Evolutionary conservation across 2,888 invertebrate species (phyloP).

Genomic region (Cyclophora albipunctata): DNA sequence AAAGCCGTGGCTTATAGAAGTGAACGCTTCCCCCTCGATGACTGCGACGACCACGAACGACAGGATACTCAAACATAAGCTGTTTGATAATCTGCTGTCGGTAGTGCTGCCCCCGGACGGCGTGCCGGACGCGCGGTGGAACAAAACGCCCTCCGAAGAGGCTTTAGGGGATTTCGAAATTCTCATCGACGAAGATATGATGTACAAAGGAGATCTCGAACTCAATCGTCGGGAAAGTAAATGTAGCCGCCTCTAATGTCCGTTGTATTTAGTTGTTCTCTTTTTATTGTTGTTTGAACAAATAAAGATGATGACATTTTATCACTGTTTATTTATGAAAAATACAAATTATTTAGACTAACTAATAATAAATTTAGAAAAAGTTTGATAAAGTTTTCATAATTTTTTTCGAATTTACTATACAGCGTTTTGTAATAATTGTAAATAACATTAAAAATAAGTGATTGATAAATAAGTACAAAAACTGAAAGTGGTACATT

Average conservation of each 20-base stretch:
- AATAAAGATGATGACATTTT: neutral
- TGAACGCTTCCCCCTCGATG: constrained; percentile 94
- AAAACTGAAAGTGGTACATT: no score
- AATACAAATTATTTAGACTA: neutral
- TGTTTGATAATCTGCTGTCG: constrained; percentile 92
- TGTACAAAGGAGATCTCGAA: constrained; percentile 71
- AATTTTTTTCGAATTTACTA: no score
- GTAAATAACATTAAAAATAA: no score
- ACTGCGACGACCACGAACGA: constrained; percentile 95
- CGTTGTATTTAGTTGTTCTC: constrained; percentile 3
- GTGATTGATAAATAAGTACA: no score
- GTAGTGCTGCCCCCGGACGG: constrained; percentile 91
- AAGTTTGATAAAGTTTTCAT: no score
- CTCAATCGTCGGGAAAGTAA: constrained; percentile 23
- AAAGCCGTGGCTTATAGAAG: constrained; percentile 95
- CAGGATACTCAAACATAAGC: constrained; percentile 92
- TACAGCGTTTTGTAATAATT: no score
- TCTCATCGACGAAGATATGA: constrained; percentile 82
- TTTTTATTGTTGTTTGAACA: constrained; percentile 1
- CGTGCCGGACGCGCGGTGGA: constrained; percentile 89
- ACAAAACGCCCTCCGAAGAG: constrained; percentile 83
- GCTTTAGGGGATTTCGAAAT: constrained; percentile 87
- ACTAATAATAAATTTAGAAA: no score
- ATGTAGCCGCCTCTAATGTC: constrained; percentile 11
- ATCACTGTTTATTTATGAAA: neutral